Conservation (phyloP, 2,113 vertebrate species). For the Nothocercus nigrocapillus region DNA sequence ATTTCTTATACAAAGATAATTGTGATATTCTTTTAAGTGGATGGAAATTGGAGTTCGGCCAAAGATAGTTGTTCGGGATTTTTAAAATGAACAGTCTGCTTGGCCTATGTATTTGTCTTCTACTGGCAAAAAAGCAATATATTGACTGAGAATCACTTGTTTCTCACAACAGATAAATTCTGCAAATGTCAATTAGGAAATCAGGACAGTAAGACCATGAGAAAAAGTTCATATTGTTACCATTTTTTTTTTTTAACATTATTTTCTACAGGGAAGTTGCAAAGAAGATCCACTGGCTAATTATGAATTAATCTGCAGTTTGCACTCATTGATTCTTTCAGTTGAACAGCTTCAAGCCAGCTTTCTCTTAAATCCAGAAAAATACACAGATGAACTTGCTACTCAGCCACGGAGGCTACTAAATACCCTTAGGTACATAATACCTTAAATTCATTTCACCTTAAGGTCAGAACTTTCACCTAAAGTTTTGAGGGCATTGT, state of each 20-base stretch:
- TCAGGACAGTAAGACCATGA: not conserved
- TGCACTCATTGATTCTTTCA: constrained; percentile 90
- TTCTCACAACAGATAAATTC: not conserved
- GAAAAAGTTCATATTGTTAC: not conserved
- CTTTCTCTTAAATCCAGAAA: constrained; percentile 90
- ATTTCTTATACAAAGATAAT: not conserved
- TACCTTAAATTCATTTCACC: not conserved
- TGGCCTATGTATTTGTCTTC: not conserved
- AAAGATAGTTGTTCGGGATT: not conserved
- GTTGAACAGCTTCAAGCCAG: constrained; percentile 94
- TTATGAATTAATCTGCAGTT: constrained; percentile 89
- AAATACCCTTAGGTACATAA: constrained; percentile 89
- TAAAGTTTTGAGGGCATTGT: not conserved
- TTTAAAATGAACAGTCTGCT: not conserved
- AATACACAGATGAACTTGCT: constrained; percentile 90
- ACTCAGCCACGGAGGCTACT: constrained; percentile 91
- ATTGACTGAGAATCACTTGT: not conserved
- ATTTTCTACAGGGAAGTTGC: constrained; percentile 66
- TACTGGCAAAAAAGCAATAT: not conserved
- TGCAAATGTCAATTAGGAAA: not conserved
- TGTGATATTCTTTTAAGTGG: not conserved
- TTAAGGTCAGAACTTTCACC: not conserved
- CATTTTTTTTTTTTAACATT: not conserved
- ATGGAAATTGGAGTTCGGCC: not conserved
- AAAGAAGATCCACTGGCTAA: constrained; percentile 83